Evolutionary conservation across 2,797 vertebrate genomes (phyloP).

Genomic region (Diglossa cyanea): DNA sequence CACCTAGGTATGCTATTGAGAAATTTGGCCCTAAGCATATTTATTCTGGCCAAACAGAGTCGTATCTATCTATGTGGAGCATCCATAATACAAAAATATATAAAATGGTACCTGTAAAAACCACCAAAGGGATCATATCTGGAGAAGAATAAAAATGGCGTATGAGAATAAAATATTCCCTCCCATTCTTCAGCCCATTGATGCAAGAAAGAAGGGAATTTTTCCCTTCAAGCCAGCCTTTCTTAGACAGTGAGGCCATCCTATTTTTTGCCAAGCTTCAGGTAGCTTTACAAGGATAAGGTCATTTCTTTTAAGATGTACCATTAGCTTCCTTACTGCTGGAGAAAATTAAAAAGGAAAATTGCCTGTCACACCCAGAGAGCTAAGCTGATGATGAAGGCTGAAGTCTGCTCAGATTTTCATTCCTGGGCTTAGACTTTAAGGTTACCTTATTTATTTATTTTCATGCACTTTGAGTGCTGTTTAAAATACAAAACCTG

Average conservation of each 20-base stretch:
- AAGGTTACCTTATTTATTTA: conserved; percentile 55
- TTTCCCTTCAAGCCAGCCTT: not conserved
- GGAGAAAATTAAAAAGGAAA: conserved; percentile 67
- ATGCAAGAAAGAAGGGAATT: conserved; percentile 17
- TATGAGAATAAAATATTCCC: not conserved
- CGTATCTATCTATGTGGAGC: not conserved
- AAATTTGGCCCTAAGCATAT: not conserved
- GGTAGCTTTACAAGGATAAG: conserved; percentile 61
- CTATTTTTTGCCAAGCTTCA: conserved; percentile 51
- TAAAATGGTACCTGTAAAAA: not conserved
- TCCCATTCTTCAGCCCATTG: not conserved
- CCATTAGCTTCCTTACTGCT: conserved; percentile 58
- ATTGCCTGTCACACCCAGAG: conserved; percentile 66
- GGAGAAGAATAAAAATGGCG: not conserved
- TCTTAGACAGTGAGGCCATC: conserved; percentile 4
- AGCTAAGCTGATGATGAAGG: conserved; percentile 56
- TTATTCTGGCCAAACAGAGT: not conserved
- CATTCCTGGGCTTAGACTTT: conserved; percentile 36
- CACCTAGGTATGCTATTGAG: not conserved
- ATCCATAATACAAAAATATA: not conserved
- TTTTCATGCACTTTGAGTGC: conserved; percentile 10
- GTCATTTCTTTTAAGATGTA: conserved; percentile 61
- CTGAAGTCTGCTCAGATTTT: conserved; percentile 46
- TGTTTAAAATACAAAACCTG: conserved; percentile 57
- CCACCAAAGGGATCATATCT: not conserved